Percentiles rank a stretch among this genome's conserved stretches.
phyloP scores from a whole-genome alignment of 2,113 vertebrate species.

The Rhabdornis inornatus region DNA sequence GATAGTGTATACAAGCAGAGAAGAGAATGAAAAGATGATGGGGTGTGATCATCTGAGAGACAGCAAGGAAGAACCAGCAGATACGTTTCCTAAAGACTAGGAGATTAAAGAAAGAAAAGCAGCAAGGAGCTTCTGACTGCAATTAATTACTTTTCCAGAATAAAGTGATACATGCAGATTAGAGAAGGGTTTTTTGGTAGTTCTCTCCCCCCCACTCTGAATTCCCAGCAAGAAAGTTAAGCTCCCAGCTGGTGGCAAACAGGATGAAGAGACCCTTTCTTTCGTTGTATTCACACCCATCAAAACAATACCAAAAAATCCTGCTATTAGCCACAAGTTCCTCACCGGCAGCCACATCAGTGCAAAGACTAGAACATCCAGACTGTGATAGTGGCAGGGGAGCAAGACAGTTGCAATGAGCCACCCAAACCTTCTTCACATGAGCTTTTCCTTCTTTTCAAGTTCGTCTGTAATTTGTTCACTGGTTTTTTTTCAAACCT shows the following conservation, averaged over 20 bases:
- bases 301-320: neutral
- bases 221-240: neutral
- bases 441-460: neutral
- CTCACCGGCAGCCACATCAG: neutral
- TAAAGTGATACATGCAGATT: neutral
- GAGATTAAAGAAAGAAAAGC: neutral
- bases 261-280: neutral
- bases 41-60: neutral
- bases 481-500: neutral
- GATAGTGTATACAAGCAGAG: accelerated
- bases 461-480: neutral
- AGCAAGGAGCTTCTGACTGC: neutral
- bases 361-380: neutral
- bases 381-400: neutral
- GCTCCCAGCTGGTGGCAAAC: neutral
- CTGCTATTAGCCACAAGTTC: neutral
- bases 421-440: neutral
- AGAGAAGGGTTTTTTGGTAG: neutral
- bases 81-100: neutral
- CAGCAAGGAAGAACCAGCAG: neutral
- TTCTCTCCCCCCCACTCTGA: neutral
- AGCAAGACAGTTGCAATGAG: neutral
- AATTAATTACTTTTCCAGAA: neutral
- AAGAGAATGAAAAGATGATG: neutral
- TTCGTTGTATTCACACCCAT: neutral